These are phyloP conservation scores for Drosophila truncata DNA, from an alignment of 1,140 invertebrate genomes.

Conservation along the genomic window DNA sequence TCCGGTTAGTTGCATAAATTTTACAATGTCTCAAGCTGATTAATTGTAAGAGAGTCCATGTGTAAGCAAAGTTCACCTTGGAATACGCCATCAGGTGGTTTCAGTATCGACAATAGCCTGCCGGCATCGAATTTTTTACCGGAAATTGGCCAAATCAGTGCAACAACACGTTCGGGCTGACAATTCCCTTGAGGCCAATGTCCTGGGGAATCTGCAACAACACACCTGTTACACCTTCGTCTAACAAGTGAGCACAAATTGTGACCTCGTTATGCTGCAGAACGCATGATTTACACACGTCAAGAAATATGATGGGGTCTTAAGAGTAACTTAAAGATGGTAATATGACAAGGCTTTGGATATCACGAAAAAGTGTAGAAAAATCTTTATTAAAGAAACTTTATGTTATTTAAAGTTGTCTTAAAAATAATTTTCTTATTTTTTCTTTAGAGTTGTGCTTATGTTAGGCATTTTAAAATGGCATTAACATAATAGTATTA, in stretches of 20 bases:
- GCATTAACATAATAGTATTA: background rate
- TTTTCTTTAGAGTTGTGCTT: background rate
- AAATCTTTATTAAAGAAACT: background rate
- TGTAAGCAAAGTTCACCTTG: slow-evolving; percentile 24
- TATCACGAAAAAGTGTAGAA: background rate
- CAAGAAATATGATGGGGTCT: background rate
- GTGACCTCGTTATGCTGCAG: slow-evolving; percentile 36
- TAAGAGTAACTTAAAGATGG: background rate
- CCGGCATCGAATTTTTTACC: background rate
- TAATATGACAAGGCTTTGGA: background rate
- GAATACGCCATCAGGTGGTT: slow-evolving; percentile 34
- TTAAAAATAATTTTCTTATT: background rate
- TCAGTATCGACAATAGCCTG: background rate
- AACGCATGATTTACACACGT: background rate
- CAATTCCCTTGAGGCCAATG: slow-evolving; percentile 26
- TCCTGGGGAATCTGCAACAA: slow-evolving; percentile 14
- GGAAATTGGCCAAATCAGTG: slow-evolving; percentile 43
- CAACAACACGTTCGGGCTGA: slow-evolving; percentile 28
- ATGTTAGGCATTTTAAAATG: background rate
- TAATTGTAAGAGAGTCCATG: slow-evolving; percentile 29
- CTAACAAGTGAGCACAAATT: slow-evolving; percentile 27
- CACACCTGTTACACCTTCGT: slow-evolving; percentile 41
- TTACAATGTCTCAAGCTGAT: slow-evolving; percentile 33
- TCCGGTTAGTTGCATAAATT: slow-evolving; percentile 56
- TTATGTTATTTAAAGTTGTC: background rate